Evolutionary conservation across 2,888 invertebrate species (phyloP).

Genomic region (Microctonus aethiopoides): DNA sequence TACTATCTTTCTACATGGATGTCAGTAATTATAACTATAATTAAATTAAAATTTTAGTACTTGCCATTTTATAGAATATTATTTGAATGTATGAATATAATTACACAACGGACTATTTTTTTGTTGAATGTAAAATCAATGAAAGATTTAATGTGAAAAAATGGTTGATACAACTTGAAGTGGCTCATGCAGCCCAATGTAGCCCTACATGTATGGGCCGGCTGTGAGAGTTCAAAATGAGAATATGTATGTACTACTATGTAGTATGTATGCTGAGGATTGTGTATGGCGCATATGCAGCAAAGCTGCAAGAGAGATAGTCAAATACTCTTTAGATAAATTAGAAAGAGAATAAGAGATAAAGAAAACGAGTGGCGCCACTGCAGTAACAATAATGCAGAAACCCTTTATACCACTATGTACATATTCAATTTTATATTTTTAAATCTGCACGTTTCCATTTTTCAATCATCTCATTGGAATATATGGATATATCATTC

Average conservation of each 20-base stretch:
- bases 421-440: neutral
- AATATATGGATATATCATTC: too few relatives aligned
- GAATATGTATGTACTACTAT: too few relatives aligned
- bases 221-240: too few relatives aligned
- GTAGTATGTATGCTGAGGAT: too few relatives aligned
- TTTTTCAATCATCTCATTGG: too few relatives aligned
- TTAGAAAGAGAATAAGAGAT: constrained; percentile 17
- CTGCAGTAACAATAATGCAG: constrained; percentile 15
- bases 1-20: neutral
- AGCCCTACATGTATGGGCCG: neutral
- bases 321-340: constrained; percentile 28
- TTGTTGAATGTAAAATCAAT: constrained; percentile 43
- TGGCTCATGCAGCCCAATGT: constrained; percentile 45
- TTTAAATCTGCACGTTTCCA: too few relatives aligned
- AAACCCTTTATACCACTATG: constrained; percentile 12
- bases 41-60: neutral
- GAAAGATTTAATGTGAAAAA: constrained; percentile 51
- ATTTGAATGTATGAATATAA: neutral
- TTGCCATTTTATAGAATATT: constrained; percentile 13
- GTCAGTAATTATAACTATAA: neutral
- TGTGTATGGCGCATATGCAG: constrained; percentile 12
- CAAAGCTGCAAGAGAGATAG: constrained; percentile 5
- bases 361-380: constrained; percentile 8
- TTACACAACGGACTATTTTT: neutral
- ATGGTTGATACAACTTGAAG: constrained; percentile 46